phyloP scores from a whole-genome alignment of 1,140 invertebrate genomes.

The Lordiphosa mommai region DNA sequence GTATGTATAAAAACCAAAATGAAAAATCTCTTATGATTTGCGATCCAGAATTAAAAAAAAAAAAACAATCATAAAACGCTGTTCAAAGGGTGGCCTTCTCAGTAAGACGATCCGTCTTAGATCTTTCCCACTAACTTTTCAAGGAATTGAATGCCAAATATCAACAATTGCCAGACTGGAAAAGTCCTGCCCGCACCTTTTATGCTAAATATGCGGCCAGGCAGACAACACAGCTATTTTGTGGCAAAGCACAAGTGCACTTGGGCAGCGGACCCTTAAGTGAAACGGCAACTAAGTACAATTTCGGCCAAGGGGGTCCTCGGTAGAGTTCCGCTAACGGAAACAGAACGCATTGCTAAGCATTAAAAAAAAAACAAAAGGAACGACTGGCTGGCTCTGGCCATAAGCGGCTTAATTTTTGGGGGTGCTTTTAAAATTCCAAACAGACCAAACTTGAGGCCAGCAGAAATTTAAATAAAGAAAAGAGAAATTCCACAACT shows the following conservation, averaged over 20 bases:
- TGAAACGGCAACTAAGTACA: constrained; percentile 66
- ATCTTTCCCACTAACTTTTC: constrained; percentile 25
- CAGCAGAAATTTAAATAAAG: constrained; percentile 42
- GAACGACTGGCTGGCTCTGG: constrained; percentile 25
- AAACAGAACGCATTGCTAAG: constrained; percentile 23
- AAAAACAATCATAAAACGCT: too few relatives aligned
- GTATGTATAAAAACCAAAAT: too few relatives aligned
- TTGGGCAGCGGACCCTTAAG: constrained; percentile 67
- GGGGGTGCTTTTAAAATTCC: constrained; percentile 23
- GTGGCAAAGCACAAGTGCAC: constrained; percentile 62
- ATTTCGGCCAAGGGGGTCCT: constrained; percentile 31
- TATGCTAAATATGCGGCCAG: constrained; percentile 60
- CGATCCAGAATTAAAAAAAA: too few relatives aligned
- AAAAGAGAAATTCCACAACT: constrained; percentile 49
- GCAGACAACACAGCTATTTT: constrained; percentile 54
- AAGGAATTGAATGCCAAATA: constrained; percentile 68
- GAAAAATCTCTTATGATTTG: too few relatives aligned
- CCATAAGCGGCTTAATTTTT: constrained; percentile 69
- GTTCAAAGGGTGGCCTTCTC: too few relatives aligned
- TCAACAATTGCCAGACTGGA: constrained; percentile 48
- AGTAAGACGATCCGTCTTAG: constrained; percentile 38
- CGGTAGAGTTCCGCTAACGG: constrained; percentile 8
- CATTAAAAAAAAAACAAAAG: constrained; percentile 58
- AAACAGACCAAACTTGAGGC: too few relatives aligned
- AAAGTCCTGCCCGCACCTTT: constrained; percentile 50